Evolutionary conservation across 2,113 vertebrate species (phyloP), one percentile per base, ranked within the genome.

Genomic region (Pogonocichla stellata): DNA sequence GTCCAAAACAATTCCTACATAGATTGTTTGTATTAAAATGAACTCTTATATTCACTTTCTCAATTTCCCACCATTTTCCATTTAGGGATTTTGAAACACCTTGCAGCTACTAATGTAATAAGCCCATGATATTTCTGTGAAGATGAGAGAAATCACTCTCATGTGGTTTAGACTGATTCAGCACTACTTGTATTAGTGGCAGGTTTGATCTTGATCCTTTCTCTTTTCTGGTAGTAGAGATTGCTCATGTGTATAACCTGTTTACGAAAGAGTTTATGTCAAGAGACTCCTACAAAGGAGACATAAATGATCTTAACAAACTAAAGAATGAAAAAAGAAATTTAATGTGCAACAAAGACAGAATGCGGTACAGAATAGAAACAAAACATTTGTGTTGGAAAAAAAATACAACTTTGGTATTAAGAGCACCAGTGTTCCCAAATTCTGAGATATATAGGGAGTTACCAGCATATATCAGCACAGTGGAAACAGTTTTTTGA

Each of bases 151-250:
- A 94, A 95, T 80, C 86, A 88, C 56, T 83, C 64, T 85, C 43
- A 10, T 58, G 43, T 67, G 61, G 10, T 85, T 95, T 62, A 88
- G 71, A 73, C 85, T 86, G 64, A 92, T 86, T 90, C 94, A 83
- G 87, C 75, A 86, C 33, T 60, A 79, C 79, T 71, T 74, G 18
- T 58, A 88, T 78, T 82, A 93, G 81, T 71, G 82, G 56, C 79
- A 92, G 82, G 56, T 65, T 96, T 97, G 64, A 74, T 94, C 92
- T 88, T 86, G 92, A 91, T 90, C 19, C 36, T 65, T 84, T 75
- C 61, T 56, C 73, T 75, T 60, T 90, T 67, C 80, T 74, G 43
- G 51, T 60, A 93, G 45, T 40, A 54, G 78, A 93, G 87, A 93
- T 83, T 83, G 60, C 60, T 95, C 67, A 80, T 80, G 87, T 94